Conservation (phyloP, 2,113 vertebrate genomes). For the Tyto alba region DNA sequence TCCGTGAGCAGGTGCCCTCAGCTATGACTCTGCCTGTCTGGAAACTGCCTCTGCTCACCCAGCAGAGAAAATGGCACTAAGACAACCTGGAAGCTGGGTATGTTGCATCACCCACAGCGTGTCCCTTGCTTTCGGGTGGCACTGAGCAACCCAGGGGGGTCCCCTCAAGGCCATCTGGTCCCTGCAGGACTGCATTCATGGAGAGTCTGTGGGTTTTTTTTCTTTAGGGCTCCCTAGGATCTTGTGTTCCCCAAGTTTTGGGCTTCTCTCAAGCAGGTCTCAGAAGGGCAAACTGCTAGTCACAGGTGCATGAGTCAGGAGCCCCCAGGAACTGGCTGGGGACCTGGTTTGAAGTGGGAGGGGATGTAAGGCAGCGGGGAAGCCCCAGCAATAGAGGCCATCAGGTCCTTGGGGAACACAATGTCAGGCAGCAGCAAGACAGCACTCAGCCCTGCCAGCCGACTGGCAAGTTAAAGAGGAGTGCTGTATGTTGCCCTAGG, state of each 20-base stretch:
- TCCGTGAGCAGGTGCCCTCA: fast-evolving
- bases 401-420: background rate
- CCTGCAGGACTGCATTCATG: background rate
- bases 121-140: background rate
- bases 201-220: background rate
- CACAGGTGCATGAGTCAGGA: fast-evolving
- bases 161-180: background rate
- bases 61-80: background rate
- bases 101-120: background rate
- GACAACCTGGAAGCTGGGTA: background rate
- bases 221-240: background rate
- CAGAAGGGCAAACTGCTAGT: background rate
- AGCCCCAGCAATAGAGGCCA: background rate
- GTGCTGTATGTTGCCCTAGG: background rate
- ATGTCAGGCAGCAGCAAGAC: background rate
- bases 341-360: background rate
- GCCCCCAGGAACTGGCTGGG: background rate
- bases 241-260: background rate
- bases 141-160: background rate
- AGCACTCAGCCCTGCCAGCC: background rate
- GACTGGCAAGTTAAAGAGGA: background rate
- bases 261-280: background rate
- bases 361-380: background rate
- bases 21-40: background rate
- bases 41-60: background rate